Evolutionary conservation across 1,140 invertebrate species (phyloP), one percentile per base, ranked within the genome.

Genomic region (Drosophila lacertosa): DNA sequence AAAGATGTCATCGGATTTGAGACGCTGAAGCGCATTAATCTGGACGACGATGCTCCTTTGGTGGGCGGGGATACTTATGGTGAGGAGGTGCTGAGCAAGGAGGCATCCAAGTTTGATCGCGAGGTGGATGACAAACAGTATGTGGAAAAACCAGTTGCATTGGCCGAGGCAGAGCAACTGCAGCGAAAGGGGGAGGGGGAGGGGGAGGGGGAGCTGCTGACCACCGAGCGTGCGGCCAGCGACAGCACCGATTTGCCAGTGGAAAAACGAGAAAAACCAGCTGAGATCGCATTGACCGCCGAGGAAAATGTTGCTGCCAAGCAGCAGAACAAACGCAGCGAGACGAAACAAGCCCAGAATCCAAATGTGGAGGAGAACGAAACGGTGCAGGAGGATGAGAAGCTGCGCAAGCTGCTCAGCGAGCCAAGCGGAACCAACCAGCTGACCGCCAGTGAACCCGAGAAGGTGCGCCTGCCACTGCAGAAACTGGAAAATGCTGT

Each of bases 401-500:
- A 91, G 67, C 51, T 86, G 13, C 69, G 59, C 68, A 89, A 90
- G 57, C 70, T 71, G 33, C 47, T 59, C 10, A 59, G 42, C 5
- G 58, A 60, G 15, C 48, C 15, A 3, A 29, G 0, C 13, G 29
- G 11, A 24, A 45, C 18, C 15, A 40, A 62, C 11, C 35, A 58
- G 5, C 51, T 90, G 68, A 88, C 77, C 70, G 82, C 65, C 55
- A 45, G 63, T 88, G 89, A 90, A 77, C 90, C 90, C 48, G 83
- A 91, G 45, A 91, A 91, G 54, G 77, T 91, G 72, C 92, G 92
- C 35, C 90, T 92, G 50, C 83, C 91, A n/a, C 91, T 93, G 47
- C 73, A 84, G 76, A 91, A 93, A 70, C 79, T 91, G 20, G 91
- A 92, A 22, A 92, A 91, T 58, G 93, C 93, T 15, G 82, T 92